A percentile compares a stretch with the other conserved stretches of the same genome.
Evolutionary conservation across 2,888 invertebrate genomes (phyloP).

Genomic region (Isoperla grammatica): DNA sequence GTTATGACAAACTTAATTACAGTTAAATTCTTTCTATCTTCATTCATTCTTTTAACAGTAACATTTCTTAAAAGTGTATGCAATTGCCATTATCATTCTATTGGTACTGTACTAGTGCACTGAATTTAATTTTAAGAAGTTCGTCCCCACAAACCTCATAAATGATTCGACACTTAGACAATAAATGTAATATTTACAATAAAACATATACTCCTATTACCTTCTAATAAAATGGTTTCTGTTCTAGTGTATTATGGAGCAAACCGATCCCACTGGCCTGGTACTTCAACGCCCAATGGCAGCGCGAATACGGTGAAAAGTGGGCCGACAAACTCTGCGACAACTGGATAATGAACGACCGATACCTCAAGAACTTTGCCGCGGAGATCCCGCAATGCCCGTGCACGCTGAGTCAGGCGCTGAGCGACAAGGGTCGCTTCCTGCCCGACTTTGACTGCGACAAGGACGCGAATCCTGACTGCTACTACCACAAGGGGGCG

Average conservation of each 20-base stretch:
- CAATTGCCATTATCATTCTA: too few relatives aligned
- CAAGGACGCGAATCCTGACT: slow-evolving; percentile 82
- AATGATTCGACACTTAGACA: too few relatives aligned
- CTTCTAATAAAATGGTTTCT: background rate
- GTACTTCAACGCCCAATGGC: slow-evolving; percentile 91
- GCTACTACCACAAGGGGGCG: slow-evolving; percentile 83
- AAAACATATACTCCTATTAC: too few relatives aligned
- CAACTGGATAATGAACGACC: slow-evolving; percentile 83
- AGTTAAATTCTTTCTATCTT: too few relatives aligned
- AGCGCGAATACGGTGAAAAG: slow-evolving; percentile 64
- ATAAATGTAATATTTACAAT: too few relatives aligned
- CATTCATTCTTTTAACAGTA: too few relatives aligned
- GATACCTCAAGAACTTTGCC: slow-evolving; percentile 77
- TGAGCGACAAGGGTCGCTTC: slow-evolving; percentile 86
- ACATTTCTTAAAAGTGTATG: too few relatives aligned
- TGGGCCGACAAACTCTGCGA: slow-evolving; percentile 86
- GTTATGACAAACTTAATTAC: too few relatives aligned
- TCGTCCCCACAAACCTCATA: too few relatives aligned
- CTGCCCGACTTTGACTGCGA: slow-evolving; percentile 89
- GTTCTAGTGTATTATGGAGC: slow-evolving; percentile 71
- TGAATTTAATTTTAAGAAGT: too few relatives aligned
- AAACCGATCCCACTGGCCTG: slow-evolving; percentile 86
- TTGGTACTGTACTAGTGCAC: too few relatives aligned
- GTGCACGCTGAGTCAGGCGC: slow-evolving; percentile 84
- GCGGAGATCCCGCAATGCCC: slow-evolving; percentile 80